Evolutionary conservation across 2,888 invertebrate genomes (phyloP), one percentile per base, ranked within the genome.

Genomic region (Coenonympha glycerion): DNA sequence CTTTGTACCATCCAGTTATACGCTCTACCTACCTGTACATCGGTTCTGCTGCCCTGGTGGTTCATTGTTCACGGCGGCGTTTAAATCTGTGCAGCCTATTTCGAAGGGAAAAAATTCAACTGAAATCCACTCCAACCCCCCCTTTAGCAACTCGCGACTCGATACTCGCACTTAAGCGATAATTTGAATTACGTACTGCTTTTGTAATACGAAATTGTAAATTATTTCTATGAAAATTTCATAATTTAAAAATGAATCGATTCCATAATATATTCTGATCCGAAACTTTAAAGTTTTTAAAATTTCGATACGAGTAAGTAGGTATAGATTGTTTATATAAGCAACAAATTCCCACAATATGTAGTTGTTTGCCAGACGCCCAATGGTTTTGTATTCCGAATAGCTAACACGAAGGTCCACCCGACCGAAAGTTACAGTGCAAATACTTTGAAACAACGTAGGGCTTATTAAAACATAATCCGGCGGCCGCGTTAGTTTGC

Each of bases 391-490:
- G 39, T 39, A 16, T 24, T 8, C 24, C 39, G 24, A 39, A 9
- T 1, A 24, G 15, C 24, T 15, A 39, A 24, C 24, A 39, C 39
- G 24, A 24, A 3, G 16, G 6, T 6, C 37, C 4, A 6, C 11
- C 36, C 22, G 9, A 24, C 24, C 22, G 39, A 49, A 53, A 47
- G 41, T 53, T 46, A 47, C 53, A 49, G 36, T 33, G 46, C 21
- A 49, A 47, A 52, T 50, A 54, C 50, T 59, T 55, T 42, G 53
- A 57, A 65, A 63, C 62, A 64, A 62, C 55, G 53, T 54, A n/a
- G 30, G 54, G 52, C 64, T 63, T 60, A 63, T 65, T 63, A 62
- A 60, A 62, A 58, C 60, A 59, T 68, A 69, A 71, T 68, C 65
- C 69, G 64, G 59, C 64, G 57, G 61, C 37, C 55, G 59, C 56